Conservation (phyloP, 1,140 invertebrate genomes). For the Platorchestia sp. region DNA sequence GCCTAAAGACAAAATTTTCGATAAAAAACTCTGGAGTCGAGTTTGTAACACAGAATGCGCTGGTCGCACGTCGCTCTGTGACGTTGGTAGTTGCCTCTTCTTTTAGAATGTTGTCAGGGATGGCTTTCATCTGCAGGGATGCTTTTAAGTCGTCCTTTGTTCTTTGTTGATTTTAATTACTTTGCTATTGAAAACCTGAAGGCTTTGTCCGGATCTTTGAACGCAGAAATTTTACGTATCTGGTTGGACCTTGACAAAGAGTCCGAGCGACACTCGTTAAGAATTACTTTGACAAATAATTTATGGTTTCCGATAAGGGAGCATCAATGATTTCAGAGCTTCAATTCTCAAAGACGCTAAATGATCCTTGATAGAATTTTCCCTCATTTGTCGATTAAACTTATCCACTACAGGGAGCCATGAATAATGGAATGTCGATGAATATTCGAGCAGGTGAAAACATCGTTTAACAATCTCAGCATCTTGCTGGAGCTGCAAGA, state of each 20-base stretch:
- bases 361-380: neutral
- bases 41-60: neutral
- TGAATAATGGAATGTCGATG: neutral
- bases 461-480: neutral
- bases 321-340: neutral
- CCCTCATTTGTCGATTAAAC: neutral
- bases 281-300: neutral
- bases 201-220: neutral
- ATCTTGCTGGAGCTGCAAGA: neutral
- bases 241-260: neutral
- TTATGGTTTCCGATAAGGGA: neutral
- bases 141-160: constrained; percentile 11
- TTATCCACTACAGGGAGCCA: neutral
- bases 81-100: neutral
- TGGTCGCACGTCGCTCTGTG: neutral
- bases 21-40: neutral
- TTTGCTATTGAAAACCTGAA: neutral
- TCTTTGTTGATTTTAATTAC: neutral
- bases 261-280: neutral
- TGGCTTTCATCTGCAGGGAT: neutral
- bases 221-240: neutral
- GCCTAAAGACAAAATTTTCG: neutral
- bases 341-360: neutral
- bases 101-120: neutral
- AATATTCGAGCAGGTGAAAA: neutral